These are phyloP conservation scores for Nestor notabilis DNA, from an alignment of 2,113 vertebrate species.

Conservation along the genomic window DNA sequence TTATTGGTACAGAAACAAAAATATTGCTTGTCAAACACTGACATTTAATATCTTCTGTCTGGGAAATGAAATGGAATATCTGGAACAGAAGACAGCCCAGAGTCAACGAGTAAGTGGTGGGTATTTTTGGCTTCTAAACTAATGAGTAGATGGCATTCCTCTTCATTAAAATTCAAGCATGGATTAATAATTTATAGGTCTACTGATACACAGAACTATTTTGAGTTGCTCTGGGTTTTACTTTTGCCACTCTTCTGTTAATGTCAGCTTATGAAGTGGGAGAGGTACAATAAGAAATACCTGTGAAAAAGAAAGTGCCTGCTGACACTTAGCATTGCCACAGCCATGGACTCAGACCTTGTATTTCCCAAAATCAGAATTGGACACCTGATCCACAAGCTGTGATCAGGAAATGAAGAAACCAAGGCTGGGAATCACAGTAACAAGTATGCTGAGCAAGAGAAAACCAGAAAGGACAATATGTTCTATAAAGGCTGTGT, in stretches of 20 bases:
- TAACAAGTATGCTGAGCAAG: background rate
- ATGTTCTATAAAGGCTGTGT: background rate
- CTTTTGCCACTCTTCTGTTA: background rate
- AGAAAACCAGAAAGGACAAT: background rate
- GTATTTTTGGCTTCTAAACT: slow-evolving; percentile 9
- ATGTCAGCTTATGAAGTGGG: background rate
- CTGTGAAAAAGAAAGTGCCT: background rate
- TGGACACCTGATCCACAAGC: background rate
- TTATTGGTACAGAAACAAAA: slow-evolving; percentile 16
- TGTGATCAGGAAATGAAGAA: background rate
- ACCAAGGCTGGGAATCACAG: background rate
- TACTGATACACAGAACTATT: background rate
- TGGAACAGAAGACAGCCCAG: slow-evolving; percentile 22
- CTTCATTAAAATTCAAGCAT: slow-evolving; percentile 28
- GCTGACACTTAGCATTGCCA: background rate
- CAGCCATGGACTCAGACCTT: background rate
- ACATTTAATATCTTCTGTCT: background rate
- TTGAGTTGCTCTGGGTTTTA: background rate
- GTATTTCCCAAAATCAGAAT: background rate
- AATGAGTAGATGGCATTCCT: slow-evolving; percentile 19
- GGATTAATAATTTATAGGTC: slow-evolving; percentile 36
- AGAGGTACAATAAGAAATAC: background rate
- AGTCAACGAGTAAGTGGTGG: background rate
- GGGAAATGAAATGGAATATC: slow-evolving; percentile 4
- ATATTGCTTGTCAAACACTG: slow-evolving; percentile 37